Evolutionary conservation across 1,140 invertebrate genomes (phyloP).

Genomic region (Magallana ariakensis): DNA sequence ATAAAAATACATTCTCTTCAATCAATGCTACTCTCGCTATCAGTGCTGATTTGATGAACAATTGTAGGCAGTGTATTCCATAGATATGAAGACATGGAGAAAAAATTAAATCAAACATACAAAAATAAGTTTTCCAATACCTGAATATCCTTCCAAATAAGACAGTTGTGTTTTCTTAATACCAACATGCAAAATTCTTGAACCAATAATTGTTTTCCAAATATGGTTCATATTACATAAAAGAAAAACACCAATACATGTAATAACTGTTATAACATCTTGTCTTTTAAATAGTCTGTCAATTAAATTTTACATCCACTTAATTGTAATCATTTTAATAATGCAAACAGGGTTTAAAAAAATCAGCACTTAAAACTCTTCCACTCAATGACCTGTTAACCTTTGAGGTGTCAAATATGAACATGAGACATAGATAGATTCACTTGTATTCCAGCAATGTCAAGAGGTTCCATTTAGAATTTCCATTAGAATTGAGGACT

Average conservation of each 20-base stretch:
- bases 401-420: not conserved
- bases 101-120: too few species aligned
- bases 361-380: not conserved
- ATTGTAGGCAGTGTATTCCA: not conserved
- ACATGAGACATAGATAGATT: not conserved
- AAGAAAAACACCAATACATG: too few species aligned
- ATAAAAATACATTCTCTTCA: not conserved
- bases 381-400: slow-evolving; percentile 11
- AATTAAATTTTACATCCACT: slow-evolving; percentile 20
- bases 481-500: not conserved
- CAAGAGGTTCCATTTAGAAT: not conserved
- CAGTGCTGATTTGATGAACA: slow-evolving; percentile 1
- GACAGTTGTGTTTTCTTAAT: too few species aligned
- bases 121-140: too few species aligned
- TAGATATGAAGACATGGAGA: not conserved
- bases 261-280: not conserved
- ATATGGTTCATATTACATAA: too few species aligned
- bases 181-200: too few species aligned
- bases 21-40: not conserved
- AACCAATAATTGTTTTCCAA: too few species aligned
- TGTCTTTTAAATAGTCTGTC: not conserved
- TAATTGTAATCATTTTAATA: not conserved
- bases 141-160: too few species aligned
- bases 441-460: not conserved
- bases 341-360: not conserved